Percentiles rank a stretch among this genome's conserved stretches.
Evolutionary conservation across 2,888 invertebrate species (phyloP).

Genomic region (Crossocerus cetratus): DNA sequence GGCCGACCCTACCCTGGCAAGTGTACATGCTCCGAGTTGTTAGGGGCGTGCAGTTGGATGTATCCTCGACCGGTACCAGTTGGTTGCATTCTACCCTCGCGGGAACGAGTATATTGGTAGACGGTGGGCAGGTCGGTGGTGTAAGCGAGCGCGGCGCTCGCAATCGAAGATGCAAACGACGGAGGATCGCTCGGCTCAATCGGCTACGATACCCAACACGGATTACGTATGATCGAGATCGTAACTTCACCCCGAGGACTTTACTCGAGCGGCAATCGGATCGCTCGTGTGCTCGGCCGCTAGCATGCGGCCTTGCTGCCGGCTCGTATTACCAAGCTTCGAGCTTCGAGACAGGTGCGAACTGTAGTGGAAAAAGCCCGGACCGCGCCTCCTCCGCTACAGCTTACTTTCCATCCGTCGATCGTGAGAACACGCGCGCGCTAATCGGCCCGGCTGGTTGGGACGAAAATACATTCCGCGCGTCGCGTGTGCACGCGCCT

Average conservation of each 20-base stretch:
- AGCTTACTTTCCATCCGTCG: not conserved
- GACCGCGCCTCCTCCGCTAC: not conserved
- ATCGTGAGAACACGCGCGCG: not conserved
- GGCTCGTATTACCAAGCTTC: constrained; percentile 47
- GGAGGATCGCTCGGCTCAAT: constrained; percentile 41
- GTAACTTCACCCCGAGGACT: constrained; percentile 59
- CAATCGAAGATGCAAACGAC: constrained; percentile 34
- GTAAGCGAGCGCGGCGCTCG: constrained; percentile 31
- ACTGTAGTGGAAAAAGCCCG: not conserved
- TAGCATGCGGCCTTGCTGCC: constrained; percentile 17
- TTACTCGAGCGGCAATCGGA: constrained; percentile 54
- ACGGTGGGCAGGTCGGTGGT: constrained; percentile 23
- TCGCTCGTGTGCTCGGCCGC: constrained; percentile 30
- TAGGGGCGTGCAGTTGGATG: constrained; percentile 12
- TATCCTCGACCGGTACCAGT: constrained; percentile 41
- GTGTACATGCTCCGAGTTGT: not conserved
- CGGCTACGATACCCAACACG: constrained; percentile 54
- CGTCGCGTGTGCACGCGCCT: not conserved
- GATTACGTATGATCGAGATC: constrained; percentile 47
- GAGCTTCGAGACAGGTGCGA: constrained; percentile 1
- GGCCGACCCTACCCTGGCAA: not conserved
- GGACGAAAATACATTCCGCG: not conserved
- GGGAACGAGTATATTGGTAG: constrained; percentile 10
- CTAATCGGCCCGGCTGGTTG: not conserved
- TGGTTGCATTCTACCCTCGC: constrained; percentile 4